These are phyloP conservation scores for Gisinianus flammeolus DNA, from an alignment of 2,888 invertebrate genomes.

Conservation along the genomic window DNA sequence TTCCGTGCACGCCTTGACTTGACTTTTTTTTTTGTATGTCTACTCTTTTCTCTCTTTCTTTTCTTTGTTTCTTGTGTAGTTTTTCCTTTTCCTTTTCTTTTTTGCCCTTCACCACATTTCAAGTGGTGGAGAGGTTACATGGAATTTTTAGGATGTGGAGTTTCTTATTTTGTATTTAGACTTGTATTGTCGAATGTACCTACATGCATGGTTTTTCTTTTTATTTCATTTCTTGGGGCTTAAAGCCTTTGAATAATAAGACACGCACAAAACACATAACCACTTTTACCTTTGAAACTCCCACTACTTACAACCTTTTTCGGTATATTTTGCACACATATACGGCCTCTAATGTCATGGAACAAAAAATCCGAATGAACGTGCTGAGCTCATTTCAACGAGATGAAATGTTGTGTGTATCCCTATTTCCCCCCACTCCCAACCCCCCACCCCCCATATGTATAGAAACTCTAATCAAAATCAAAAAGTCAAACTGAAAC, in stretches of 20 bases:
- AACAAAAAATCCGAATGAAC: too few species aligned
- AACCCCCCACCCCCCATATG: neutral
- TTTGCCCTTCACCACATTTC: neutral
- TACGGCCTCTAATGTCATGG: too few species aligned
- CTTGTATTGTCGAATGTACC: too few species aligned
- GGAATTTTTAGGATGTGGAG: neutral
- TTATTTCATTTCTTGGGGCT: neutral
- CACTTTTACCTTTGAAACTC: neutral
- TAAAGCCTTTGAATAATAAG: neutral
- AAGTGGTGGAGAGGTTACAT: neutral
- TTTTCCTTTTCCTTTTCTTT: neutral
- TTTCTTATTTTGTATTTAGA: neutral
- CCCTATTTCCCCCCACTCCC: neutral
- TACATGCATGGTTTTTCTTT: too few species aligned
- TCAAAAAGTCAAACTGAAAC: too few species aligned
- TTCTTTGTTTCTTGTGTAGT: neutral
- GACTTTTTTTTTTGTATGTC: too few species aligned
- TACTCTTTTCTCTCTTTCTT: neutral
- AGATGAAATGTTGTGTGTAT: neutral
- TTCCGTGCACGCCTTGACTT: neutral
- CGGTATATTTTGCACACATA: neutral
- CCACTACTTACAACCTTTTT: too few species aligned
- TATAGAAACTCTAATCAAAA: neutral
- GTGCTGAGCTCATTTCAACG: neutral
- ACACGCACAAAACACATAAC: constrained; percentile 24